A percentile compares a stretch with the other conserved stretches of the same genome.
phyloP scores from a whole-genome alignment of 2,113 vertebrate genomes.

The Varanus salvator region DNA sequence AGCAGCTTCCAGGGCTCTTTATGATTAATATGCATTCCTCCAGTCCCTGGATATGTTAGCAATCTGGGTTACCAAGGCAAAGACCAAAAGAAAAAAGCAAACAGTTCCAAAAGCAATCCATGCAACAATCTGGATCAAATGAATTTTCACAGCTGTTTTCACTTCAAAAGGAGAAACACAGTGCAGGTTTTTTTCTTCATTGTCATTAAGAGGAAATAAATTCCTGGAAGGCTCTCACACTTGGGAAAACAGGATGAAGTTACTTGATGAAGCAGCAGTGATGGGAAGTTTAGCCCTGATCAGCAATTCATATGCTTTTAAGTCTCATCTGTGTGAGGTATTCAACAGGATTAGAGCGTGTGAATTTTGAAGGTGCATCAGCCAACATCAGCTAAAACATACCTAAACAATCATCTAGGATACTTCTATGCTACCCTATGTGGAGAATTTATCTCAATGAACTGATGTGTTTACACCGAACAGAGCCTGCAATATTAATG shows the following conservation, averaged over 20 bases:
- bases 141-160: conserved; percentile 65
- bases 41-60: conserved; percentile 8
- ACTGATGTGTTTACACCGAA: background rate
- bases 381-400: background rate
- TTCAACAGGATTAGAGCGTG: background rate
- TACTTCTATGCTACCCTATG: background rate
- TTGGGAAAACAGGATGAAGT: background rate
- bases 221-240: conserved; percentile 21
- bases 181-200: background rate
- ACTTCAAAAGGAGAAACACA: conserved; percentile 43
- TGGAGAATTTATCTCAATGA: conserved; percentile 3
- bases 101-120: conserved; percentile 60
- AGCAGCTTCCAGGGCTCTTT: conserved; percentile 3
- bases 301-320: background rate
- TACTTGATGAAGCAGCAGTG: background rate
- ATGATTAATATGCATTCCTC: conserved; percentile 46
- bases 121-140: conserved; percentile 55
- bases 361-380: background rate
- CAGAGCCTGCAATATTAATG: background rate
- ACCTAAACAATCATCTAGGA: background rate
- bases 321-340: background rate
- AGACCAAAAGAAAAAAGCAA: conserved; percentile 63
- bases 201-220: conserved; percentile 25
- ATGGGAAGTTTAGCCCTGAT: background rate
- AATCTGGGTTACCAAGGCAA: conserved; percentile 55